Base-by-base conservation (phyloP, 1,140 invertebrate species). In the Ostrea edulis region DNA sequence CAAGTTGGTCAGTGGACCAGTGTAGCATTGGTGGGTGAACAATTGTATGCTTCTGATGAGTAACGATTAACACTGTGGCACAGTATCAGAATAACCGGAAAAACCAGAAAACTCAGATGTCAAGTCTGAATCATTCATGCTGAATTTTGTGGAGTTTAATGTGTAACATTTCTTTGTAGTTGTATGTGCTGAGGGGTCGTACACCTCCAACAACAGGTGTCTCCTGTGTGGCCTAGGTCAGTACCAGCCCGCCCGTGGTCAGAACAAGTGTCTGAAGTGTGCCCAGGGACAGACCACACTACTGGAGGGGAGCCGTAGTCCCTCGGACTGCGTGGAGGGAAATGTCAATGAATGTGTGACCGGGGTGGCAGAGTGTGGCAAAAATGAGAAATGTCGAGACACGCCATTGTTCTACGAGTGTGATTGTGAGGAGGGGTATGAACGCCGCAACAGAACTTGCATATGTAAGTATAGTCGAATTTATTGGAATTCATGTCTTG, bases 191-290 rank as follows among this genome's bases (percentile, higher is more conserved):
- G 85, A 87, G n/a, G 92, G 91, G 14, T 84, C 84, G 5, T 90
- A 84, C 29, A 51, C 85, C 58, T 51, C 20, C 4, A 86, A 71
- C 17, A 87, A 89, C 53, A 82, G 35, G n/a, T 92, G 92, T 86
- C 9, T 55, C 17, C 87, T 82, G 0, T 92, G 92, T 89, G 85
- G 86, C 3, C 82, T 85, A 14, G 91, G 91, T 17, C 82, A 90
- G 44, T 91, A 90, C 52, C 91, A 92, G 68, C 85, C 88, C 14
- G 58, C 62, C 9, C 68, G 81, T 20, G 89, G 90, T 84, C 89
- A 92, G 81, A 77, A 68, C 12, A 82, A 29, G 20, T 92, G 92
- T 90, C 35, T 89, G 35, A 53, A 85, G 1, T 92, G 92, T 84
- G 52, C 84, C 7, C 62, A 58, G 14, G 86, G 85, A 17, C 54